These are phyloP conservation scores for Catalaphyllia jardinei DNA, from an alignment of 64 coral and sea anemone species.

Conservation along the genomic window DNA sequence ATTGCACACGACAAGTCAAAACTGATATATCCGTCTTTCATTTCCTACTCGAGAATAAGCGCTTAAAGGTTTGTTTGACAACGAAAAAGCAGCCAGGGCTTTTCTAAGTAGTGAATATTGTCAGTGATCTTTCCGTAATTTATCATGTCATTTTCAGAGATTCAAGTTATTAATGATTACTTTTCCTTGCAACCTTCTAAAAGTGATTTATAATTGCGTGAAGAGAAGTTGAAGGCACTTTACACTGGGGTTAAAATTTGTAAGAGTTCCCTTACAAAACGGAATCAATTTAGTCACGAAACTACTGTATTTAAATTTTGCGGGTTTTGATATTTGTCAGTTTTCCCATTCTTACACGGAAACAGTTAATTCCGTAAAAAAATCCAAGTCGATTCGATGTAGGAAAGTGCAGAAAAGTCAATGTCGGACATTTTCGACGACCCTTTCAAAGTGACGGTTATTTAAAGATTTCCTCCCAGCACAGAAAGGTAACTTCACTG, in stretches of 20 bases:
- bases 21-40: not conserved
- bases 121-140: too few relatives aligned
- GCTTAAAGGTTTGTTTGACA: not conserved
- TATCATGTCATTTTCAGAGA: not conserved
- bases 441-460: too few relatives aligned
- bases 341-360: slow-evolving; percentile 36
- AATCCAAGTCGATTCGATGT: not conserved
- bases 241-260: not conserved
- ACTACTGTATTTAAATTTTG: not conserved
- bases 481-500: too few relatives aligned
- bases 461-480: too few relatives aligned
- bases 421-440: too few relatives aligned
- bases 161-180: not conserved
- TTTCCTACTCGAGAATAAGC: not conserved
- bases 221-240: not conserved
- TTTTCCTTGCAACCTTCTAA: not conserved
- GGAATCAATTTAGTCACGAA: not conserved
- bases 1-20: not conserved
- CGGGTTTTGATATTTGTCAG: slow-evolving; percentile 15
- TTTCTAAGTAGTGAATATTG: too few relatives aligned
- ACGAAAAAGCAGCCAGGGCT: not conserved
- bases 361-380: not conserved
- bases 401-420: not conserved
- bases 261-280: not conserved
- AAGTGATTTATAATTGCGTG: not conserved